A percentile compares a stretch with the other conserved stretches of the same genome.
phyloP scores from a whole-genome alignment of 1,140 invertebrate species.

The Drosophila ogumai region DNA sequence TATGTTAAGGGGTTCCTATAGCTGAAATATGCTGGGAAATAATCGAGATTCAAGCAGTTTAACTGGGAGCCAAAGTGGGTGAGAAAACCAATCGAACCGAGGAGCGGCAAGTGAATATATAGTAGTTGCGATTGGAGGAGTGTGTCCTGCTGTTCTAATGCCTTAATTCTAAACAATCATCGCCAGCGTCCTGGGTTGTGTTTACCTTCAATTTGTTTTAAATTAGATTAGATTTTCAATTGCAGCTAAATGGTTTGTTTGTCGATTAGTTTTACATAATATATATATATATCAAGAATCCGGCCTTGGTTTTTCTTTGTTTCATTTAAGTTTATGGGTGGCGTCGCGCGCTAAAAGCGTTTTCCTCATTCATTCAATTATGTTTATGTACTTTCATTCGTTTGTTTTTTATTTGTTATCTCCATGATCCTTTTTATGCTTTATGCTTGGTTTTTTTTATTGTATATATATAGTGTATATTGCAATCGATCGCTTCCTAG shows the following conservation, averaged over 20 bases:
- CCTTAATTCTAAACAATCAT: conserved; percentile 35
- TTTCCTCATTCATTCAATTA: conserved; percentile 28
- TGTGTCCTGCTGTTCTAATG: conserved; percentile 33
- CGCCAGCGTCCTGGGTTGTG: conserved; percentile 1
- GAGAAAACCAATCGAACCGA: conserved; percentile 25
- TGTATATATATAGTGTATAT: conserved; percentile 47
- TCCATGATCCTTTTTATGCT: neutral
- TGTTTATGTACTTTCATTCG: neutral
- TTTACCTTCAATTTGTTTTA: conserved; percentile 42
- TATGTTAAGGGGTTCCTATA: neutral
- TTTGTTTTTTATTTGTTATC: neutral
- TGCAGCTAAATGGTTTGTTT: conserved; percentile 69
- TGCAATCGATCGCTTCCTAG: conserved; percentile 35
- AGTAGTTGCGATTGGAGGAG: conserved; percentile 23
- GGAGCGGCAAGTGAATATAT: neutral
- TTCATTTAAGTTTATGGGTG: conserved; percentile 67
- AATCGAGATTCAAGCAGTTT: conserved; percentile 27
- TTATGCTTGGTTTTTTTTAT: conserved; percentile 10
- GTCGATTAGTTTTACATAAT: conserved; percentile 69
- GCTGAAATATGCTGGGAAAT: neutral
- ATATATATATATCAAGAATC: conserved; percentile 25
- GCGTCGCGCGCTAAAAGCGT: conserved; percentile 77
- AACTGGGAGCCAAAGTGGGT: neutral
- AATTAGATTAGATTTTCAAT: conserved; percentile 73
- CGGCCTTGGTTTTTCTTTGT: conserved; percentile 11